These are phyloP conservation scores for Aphaenogaster floridana DNA, from an alignment of 1,140 invertebrate species.

Conservation along the genomic window DNA sequence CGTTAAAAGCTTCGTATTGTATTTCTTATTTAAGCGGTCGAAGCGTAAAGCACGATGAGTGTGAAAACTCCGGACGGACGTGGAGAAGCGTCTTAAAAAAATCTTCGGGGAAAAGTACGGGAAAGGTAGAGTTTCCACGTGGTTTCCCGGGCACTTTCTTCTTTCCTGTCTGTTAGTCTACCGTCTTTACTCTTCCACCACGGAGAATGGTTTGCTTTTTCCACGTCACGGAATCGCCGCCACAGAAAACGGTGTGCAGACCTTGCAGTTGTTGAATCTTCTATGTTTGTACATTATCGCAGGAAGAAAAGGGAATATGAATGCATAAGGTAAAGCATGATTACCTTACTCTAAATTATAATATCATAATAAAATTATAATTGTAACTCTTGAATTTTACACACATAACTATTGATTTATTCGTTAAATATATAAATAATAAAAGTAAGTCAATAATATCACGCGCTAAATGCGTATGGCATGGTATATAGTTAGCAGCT, in stretches of 20 bases:
- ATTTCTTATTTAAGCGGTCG: slow-evolving; percentile 57
- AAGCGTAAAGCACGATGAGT: slow-evolving; percentile 29
- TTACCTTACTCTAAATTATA: background rate
- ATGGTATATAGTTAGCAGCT: background rate
- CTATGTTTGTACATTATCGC: slow-evolving; percentile 25
- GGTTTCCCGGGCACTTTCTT: slow-evolving; percentile 55
- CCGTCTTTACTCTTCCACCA: slow-evolving; percentile 56
- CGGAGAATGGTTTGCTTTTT: slow-evolving; percentile 57
- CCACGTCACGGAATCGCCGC: slow-evolving; percentile 48
- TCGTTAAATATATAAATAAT: background rate
- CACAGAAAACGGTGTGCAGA: slow-evolving; percentile 26
- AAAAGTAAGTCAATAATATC: background rate
- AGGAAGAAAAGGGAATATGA: background rate
- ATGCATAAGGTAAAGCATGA: background rate
- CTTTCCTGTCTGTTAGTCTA: slow-evolving; percentile 59
- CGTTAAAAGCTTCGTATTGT: slow-evolving; percentile 57
- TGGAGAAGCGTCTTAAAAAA: slow-evolving; percentile 46
- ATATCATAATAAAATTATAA: background rate
- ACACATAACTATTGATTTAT: background rate
- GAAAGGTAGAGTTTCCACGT: slow-evolving; percentile 57
- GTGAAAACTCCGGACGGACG: slow-evolving; percentile 39
- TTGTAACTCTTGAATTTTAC: background rate
- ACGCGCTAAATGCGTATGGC: background rate
- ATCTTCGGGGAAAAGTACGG: slow-evolving; percentile 48
- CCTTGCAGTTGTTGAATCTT: slow-evolving; percentile 39